Conservation (phyloP, 2,888 invertebrate genomes). For the Noctua comes region DNA sequence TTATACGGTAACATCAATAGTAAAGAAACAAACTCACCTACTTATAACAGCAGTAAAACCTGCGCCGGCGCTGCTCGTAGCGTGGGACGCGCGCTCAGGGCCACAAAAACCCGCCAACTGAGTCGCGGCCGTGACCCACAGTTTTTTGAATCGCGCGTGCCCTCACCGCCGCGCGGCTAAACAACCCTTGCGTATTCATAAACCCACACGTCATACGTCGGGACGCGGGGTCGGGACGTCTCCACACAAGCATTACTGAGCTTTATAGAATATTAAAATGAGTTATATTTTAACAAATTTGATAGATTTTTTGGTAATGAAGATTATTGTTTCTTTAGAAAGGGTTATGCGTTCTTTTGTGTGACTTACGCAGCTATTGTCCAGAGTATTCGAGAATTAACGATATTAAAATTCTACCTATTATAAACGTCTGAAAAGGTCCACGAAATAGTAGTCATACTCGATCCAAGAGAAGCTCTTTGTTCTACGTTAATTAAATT, state of each 20-base stretch:
- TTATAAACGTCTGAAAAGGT: constrained; percentile 54
- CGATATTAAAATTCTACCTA: constrained; percentile 55
- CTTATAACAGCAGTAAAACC: constrained; percentile 33
- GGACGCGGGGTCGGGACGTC: constrained; percentile 30
- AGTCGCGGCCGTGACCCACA: constrained; percentile 74
- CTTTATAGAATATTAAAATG: constrained; percentile 51
- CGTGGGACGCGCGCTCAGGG: constrained; percentile 75
- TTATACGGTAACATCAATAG: background rate
- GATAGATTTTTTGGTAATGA: background rate
- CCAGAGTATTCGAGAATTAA: constrained; percentile 18
- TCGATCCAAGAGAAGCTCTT: constrained; percentile 65
- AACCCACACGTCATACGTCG: constrained; percentile 77
- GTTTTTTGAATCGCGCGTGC: constrained; percentile 85
- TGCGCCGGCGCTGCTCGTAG: constrained; percentile 76
- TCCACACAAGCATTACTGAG: constrained; percentile 46
- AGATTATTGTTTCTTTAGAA: constrained; percentile 12
- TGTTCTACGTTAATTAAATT: constrained; percentile 82
- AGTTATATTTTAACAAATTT: constrained; percentile 45
- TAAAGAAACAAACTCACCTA: constrained; percentile 67
- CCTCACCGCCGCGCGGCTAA: constrained; percentile 75
- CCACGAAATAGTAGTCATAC: constrained; percentile 60
- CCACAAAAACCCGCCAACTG: constrained; percentile 83
- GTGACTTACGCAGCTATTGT: constrained; percentile 8
- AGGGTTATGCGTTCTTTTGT: constrained; percentile 15
- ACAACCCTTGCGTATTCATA: constrained; percentile 89